Base-by-base conservation (phyloP, 2,888 invertebrate genomes). In the Watsonalla binaria region DNA sequence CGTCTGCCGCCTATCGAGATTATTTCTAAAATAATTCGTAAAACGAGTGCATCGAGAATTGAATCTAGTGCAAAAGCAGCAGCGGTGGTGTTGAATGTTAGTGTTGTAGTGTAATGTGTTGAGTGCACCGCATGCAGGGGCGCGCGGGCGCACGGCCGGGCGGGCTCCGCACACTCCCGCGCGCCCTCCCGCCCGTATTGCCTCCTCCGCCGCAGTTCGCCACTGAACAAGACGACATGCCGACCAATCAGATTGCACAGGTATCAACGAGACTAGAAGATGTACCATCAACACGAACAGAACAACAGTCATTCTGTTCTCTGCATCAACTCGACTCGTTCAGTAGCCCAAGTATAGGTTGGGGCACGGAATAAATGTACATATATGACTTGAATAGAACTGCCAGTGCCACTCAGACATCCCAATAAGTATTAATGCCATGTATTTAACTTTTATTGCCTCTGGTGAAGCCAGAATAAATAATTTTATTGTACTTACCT, bases 201-300 rank as follows among this genome's bases (percentile, higher is more conserved):
- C 88, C 87, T 62, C 89, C 88, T 66, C 89, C 89, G 66, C 90
- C 88, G 60, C 87, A 88, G 80, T 88, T 88, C 68, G 86, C 89
- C 60, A 77, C 84, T 15, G 85, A 88, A 35, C 81, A 83, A 61
- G 85, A 85, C 82, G 90, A 90, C 66, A 91, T 91, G 91, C 88
- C 90, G 54, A 79, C 86, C 73, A 90, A 88, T 71, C 90, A 90
- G 74, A 91, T 91, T 60, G 91, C 91, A 60, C 91, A 90, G 90
- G 90, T 90, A 69, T 51, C 42, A 42, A 55, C 50, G 56, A 8
- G 15, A 49, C 46, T 24, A 47, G 15, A 47, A 9, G 33, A 14
- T 24, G 47, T 53, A 52, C 54, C 57, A 59, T 51, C 53, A 53
- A 54, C 54, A 60, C 54, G 54, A 63, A 55, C 55, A 24, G 24